Evolutionary conservation across 2,113 vertebrate species (phyloP).

Genomic region (Pionites leucogaster): DNA sequence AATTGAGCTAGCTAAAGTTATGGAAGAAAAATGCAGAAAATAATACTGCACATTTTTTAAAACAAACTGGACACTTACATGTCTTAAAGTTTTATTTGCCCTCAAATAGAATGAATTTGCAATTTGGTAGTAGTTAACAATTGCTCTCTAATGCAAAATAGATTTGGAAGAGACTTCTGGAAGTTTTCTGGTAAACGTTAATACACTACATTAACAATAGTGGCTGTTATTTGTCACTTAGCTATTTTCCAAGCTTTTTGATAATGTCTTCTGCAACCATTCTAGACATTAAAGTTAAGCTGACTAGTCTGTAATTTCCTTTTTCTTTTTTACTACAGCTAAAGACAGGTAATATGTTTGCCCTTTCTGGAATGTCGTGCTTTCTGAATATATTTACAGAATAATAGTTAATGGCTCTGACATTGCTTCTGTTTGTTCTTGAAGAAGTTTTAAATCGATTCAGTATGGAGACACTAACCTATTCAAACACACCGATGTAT

Average conservation of each 20-base stretch:
- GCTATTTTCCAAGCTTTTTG: neutral
- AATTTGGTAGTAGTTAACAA: neutral
- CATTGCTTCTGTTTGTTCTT: neutral
- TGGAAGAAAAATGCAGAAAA: neutral
- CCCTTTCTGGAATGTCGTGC: neutral
- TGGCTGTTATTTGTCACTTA: constrained; percentile 1
- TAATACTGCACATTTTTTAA: neutral
- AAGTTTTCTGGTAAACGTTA: neutral
- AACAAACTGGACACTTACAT: neutral
- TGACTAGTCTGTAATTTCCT: constrained; percentile 35
- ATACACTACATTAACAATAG: too few relatives aligned
- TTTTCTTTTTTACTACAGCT: neutral
- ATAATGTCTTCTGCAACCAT: neutral
- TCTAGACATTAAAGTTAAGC: neutral
- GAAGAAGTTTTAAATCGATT: neutral
- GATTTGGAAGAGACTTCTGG: neutral
- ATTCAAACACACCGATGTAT: neutral
- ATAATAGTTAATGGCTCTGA: neutral
- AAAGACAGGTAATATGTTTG: constrained; percentile 5
- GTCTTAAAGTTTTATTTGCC: neutral
- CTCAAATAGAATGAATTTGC: neutral
- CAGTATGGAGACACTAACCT: neutral
- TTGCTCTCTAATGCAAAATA: neutral
- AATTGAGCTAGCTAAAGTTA: neutral
- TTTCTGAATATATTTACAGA: neutral